Base-by-base conservation (phyloP, 2,113 vertebrate genomes). In the Origma solitaria region DNA sequence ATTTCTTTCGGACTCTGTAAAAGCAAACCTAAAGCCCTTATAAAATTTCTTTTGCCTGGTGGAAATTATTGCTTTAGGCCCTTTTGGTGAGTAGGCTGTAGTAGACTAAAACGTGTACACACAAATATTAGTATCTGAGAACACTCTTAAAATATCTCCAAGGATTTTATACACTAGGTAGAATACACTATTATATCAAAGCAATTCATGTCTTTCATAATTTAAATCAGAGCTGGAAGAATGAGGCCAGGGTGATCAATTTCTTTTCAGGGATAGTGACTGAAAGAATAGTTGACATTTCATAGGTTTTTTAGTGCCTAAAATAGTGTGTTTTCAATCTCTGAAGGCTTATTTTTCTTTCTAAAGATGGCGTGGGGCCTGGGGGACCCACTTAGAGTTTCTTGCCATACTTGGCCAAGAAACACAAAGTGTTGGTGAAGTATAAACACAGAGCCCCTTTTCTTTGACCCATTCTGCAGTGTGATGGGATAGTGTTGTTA, bases 401-500 rank as follows among this genome's bases (percentile, higher is more conserved):
- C 98, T 95, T 98, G 97, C 98, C 98, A 97, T 98, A 98, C 98
- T 98, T 98, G 98, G 98, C 98, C 98, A 98, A 99, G 98, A 98
- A 98, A 98, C 98, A 99, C 99, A 99, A 98, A 98, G 98, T 99
- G 98, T 98, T 97, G 97, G 97, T 99, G 98, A 99, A 99, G 98
- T 99, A 99, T 99, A 99, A 99, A 99, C 98, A 99, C 98, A 98
- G 98, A 98, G 98, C 90, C 98, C 98, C 98, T 98, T 98, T 99
- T 99, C 98, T 99, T 98, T 98, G 98, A 98, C 98, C 98, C 98
- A 98, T 98, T 98, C 98, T 98, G 99, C 98, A 97, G 98, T 97
- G 98, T 98, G 98, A 98, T 99, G 99, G 99, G 99, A 98, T 98
- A 98, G 99, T 98, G 98, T 99, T 99, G 99, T 99, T 99, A 99